A percentile compares a stretch with the other conserved stretches of the same genome.
phyloP scores from a whole-genome alignment of 2,113 vertebrate genomes.

The Promerops cafer region DNA sequence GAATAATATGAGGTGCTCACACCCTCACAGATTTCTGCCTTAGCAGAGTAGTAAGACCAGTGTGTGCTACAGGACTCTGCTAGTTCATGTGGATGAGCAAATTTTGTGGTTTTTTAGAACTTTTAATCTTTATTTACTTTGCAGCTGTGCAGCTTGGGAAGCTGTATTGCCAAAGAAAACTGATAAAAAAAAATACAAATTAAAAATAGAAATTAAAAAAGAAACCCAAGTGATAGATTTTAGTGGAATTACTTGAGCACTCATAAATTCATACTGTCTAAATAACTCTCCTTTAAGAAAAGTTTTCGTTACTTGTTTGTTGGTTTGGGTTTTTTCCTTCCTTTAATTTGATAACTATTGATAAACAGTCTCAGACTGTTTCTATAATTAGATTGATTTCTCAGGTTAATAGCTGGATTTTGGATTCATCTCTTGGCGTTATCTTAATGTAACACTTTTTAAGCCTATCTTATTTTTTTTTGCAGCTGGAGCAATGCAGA shows the following conservation, averaged over 20 bases:
- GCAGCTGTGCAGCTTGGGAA: not conserved
- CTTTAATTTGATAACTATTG: not conserved
- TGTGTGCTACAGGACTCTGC: not conserved
- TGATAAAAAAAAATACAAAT: not conserved
- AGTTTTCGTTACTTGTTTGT: not conserved
- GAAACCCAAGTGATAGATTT: not conserved
- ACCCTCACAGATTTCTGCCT: not conserved
- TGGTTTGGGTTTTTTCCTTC: not conserved
- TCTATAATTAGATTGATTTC: not conserved
- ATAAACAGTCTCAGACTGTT: not conserved
- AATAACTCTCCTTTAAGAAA: not conserved
- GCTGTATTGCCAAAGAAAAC: not conserved
- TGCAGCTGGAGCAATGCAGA: not conserved
- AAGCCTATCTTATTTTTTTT: not conserved
- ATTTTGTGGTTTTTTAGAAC: not conserved
- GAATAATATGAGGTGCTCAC: not conserved
- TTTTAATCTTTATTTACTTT: not conserved
- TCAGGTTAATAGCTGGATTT: not conserved
- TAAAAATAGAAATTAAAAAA: not conserved
- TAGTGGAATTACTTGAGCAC: not conserved
- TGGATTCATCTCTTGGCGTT: not conserved
- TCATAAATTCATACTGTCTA: not conserved
- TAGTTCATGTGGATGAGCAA: not conserved
- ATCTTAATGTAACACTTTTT: not conserved
- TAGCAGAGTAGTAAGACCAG: not conserved